phyloP scores from a whole-genome alignment of 2,888 invertebrate species.

The Erebia aethiops region DNA sequence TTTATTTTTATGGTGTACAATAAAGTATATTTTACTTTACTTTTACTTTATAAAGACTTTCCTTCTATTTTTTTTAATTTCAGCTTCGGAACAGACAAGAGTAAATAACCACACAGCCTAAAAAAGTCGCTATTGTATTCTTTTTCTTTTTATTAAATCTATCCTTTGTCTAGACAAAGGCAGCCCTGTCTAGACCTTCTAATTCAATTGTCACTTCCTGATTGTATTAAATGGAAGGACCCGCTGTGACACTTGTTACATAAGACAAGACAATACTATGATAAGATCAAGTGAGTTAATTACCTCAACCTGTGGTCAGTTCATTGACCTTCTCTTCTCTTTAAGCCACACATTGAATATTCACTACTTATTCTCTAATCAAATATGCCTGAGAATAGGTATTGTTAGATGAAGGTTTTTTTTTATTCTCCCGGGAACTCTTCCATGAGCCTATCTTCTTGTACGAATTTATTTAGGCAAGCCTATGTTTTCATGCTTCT shows the following conservation, averaged over 20 bases:
- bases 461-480: no score
- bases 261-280: conserved; percentile 46
- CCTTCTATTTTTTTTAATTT: no score
- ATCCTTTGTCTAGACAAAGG: background rate
- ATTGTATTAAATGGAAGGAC: conserved; percentile 55
- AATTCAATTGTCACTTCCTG: conserved; percentile 78
- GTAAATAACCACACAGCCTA: no score
- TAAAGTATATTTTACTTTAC: background rate
- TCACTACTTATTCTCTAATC: conserved; percentile 8
- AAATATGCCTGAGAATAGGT: background rate
- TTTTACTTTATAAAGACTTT: no score
- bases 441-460: no score
- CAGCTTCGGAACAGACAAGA: no score
- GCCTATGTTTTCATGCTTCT: no score
- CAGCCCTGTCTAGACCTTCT: conserved; percentile 56
- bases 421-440: no score
- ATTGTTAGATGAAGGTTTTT: background rate
- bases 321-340: conserved; percentile 39
- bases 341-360: background rate
- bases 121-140: no score
- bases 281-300: conserved; percentile 42
- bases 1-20: no score
- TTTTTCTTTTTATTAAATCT: background rate
- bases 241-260: conserved; percentile 39
- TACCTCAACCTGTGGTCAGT: conserved; percentile 37